A percentile compares a stretch with the other conserved stretches of the same genome.
phyloP scores from a whole-genome alignment of 2,888 invertebrate species.

The Seira sanloemensis region DNA sequence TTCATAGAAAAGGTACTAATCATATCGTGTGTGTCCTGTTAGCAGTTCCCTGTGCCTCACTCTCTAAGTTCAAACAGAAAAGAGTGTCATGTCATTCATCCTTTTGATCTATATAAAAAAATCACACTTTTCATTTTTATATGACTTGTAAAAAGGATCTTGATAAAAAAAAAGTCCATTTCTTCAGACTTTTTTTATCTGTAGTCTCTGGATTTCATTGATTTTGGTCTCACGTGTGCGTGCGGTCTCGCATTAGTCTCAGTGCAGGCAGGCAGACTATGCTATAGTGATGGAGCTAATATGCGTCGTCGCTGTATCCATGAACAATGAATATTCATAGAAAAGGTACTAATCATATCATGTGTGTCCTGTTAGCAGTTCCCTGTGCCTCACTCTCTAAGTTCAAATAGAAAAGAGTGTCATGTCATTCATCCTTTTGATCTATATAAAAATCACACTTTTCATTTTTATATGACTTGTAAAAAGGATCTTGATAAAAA shows the following conservation, averaged over 20 bases:
- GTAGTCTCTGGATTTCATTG: constrained; percentile 16
- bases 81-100: background rate
- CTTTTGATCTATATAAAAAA: background rate
- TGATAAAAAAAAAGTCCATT: background rate
- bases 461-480: constrained; percentile 5
- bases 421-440: constrained; percentile 14
- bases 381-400: background rate
- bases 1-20: background rate
- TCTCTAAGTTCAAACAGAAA: background rate
- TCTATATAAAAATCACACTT: background rate
- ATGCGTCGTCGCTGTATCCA: background rate
- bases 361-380: background rate
- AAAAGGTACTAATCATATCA: background rate
- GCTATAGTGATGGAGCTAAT: background rate
- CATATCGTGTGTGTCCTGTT: background rate
- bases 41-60: background rate
- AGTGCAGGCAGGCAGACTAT: background rate
- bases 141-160: background rate
- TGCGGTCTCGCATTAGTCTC: background rate
- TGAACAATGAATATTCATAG: background rate
- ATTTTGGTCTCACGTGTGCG: background rate
- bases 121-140: background rate
- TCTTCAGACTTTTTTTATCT: background rate
- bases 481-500: constrained; percentile 4
- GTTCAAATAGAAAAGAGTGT: constrained; percentile 3